Evolutionary conservation across 2,113 vertebrate species (phyloP), one percentile per base, ranked within the genome.

Genomic region (Orientallactaga bullata): DNA sequence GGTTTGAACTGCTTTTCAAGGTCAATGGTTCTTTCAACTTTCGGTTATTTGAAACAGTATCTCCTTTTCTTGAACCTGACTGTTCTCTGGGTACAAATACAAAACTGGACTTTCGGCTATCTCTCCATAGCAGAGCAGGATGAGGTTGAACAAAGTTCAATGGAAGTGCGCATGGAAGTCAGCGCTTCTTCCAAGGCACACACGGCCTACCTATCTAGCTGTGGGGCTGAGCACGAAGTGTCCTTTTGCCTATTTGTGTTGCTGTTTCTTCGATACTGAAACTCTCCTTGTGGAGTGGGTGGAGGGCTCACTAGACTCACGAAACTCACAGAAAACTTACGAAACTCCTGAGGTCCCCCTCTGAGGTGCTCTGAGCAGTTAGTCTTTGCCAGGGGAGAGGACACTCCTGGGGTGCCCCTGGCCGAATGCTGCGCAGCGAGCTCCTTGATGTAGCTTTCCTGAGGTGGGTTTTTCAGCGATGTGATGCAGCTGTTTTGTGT

Each of bases 41-140:
- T 91, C 28, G 92, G 4, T 58, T 18, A 83, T 24, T 84, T 71
- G 39, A 94, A 69, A 63, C 35, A 86, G 39, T 32, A 89, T n/a
- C 37, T 73, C 15, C 73, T 85, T 28, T 83, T 28, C 30, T 77
- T 13, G 35, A 84, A 26, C 4, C 24, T 60, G 23, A 9, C 81
- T 58, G 20, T 93, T 76, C 72, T 87, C 78, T 74, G 74, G n/a
- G 35, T 30, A 10, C 28, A n/a, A 65, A 85, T 42, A 35, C 37
- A 82, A 60, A 85, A 58, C 15, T 66, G 60, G 86, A 28, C 68
- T 39, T 91, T 69, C 47, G 85, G 76, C 3, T 63, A 82, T 69
- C 60, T 95, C 68, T 60, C 28, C 1, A 1, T 4, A 68, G 85
- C 21, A 86, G 60, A 39, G 42, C 15, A 65, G 71, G 28, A 66